Base-by-base conservation (phyloP, 2,113 vertebrate genomes). In the Saimiri boliviensis region DNA sequence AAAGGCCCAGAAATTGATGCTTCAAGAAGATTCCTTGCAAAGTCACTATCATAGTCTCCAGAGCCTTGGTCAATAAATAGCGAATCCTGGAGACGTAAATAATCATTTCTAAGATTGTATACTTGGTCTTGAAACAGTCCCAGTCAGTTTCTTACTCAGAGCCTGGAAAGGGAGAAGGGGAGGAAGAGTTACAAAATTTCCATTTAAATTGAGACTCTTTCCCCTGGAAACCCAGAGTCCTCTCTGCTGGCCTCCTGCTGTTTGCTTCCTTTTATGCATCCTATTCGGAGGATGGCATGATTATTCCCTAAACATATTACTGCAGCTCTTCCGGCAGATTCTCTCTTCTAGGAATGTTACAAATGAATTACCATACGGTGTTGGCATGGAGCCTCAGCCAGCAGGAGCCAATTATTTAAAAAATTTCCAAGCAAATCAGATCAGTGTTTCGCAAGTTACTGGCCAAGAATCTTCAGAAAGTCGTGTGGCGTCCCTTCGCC, bases 331-430 rank as follows among this genome's bases (percentile, higher is more conserved):
- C 73, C 77, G 71, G 95, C 92, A 96, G 83, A 96, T 85, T 95
- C 96, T 96, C 82, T 98, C 96, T 94, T 98, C 96, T 97, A 97
- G 97, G 98, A 98, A 98, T 97, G 96, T 97, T 97, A 97, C 87
- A 63, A 97, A 96, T 95, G 94, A 98, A 98, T 98, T 97, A 92
- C 93, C 97, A 95, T 97, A 96, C 30, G 30, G 66, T 80, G 95
- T 83, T 98, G 97, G 97, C 98, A 97, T 68, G 77, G 79, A 90
- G 97, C 97, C 96, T 94, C 87, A 95, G 87, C 81, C 97, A 97
- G 96, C 97, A 98, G 97, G 95, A 98, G 96, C 95, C 93, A 98
- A 97, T 98, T 98, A 98, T 96, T 98, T 97, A 6, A 96, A 97
- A 97, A 97, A 93, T 95, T 97, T 95, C 92, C 85, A 94, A 95